Conservation (phyloP, 1,140 invertebrate species). For the Hyphantria cunea region DNA sequence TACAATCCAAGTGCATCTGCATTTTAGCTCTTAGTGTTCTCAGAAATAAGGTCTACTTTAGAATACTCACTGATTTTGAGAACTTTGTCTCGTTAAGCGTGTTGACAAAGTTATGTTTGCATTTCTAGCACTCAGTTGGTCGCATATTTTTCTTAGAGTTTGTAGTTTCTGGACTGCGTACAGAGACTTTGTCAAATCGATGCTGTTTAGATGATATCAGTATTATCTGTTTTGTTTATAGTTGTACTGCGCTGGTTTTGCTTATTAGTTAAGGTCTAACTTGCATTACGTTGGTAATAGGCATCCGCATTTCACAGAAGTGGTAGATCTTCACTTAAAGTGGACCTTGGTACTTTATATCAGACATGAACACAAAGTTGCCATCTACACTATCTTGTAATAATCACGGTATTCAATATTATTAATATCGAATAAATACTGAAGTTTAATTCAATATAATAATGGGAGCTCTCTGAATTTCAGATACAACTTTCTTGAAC, state of each 20-base stretch:
- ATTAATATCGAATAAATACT: no score
- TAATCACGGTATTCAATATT: no score
- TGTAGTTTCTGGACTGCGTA: conserved; percentile 5
- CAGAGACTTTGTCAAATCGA: conserved; percentile 1
- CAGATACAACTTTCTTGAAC: no score
- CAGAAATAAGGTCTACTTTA: not conserved
- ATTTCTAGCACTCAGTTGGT: not conserved
- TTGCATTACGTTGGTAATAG: not conserved
- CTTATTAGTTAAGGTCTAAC: conserved; percentile 18
- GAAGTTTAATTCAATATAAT: no score
- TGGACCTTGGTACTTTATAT: not conserved
- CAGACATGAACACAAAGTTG: no score
- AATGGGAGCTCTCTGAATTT: no score
- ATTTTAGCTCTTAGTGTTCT: not conserved
- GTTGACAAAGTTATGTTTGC: conserved; percentile 16
- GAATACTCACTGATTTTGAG: not conserved
- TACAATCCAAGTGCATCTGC: not conserved
- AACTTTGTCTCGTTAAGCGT: not conserved
- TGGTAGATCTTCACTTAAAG: not conserved
- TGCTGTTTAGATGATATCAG: conserved; percentile 17
- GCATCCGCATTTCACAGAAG: not conserved
- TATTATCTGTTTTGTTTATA: conserved; percentile 20
- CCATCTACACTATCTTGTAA: no score
- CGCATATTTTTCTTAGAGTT: not conserved
- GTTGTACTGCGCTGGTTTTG: conserved; percentile 3